These are phyloP conservation scores for Drosophila phalerata DNA, from an alignment of 2,888 invertebrate genomes.

Conservation along the genomic window DNA sequence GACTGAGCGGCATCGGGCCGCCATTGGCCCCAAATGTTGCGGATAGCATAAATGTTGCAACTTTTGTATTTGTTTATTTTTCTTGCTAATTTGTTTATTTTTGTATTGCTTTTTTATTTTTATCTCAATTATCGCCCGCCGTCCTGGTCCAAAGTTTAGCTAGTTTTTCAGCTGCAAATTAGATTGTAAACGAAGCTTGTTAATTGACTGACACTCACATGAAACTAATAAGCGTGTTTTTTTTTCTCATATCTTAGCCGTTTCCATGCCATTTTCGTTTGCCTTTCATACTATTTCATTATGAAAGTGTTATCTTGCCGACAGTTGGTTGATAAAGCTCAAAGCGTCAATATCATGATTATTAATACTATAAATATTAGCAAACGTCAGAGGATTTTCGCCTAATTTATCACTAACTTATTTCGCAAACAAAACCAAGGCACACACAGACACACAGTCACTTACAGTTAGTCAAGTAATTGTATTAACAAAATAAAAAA, in stretches of 20 bases:
- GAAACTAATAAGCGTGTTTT: slow-evolving; percentile 60
- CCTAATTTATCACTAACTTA: slow-evolving; percentile 65
- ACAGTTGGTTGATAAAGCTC: slow-evolving; percentile 61
- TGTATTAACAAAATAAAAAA: not conserved
- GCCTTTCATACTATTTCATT: slow-evolving; percentile 47
- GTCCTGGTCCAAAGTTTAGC: slow-evolving; percentile 38
- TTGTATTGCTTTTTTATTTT: slow-evolving; percentile 5
- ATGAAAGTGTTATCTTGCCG: slow-evolving; percentile 43
- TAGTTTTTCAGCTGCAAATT: slow-evolving; percentile 60
- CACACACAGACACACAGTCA: slow-evolving; percentile 3
- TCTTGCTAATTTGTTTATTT: not conserved
- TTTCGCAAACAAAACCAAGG: slow-evolving; percentile 15
- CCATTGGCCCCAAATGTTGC: slow-evolving; percentile 82
- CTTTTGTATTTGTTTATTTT: slow-evolving; percentile 8
- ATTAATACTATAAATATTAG: slow-evolving; percentile 80
- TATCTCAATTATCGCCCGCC: slow-evolving; percentile 28
- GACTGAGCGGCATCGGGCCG: slow-evolving; percentile 83
- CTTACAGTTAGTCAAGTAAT: not conserved
- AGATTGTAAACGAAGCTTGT: slow-evolving; percentile 40
- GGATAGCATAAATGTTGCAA: slow-evolving; percentile 78
- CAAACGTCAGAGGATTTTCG: slow-evolving; percentile 74
- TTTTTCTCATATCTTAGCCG: slow-evolving; percentile 5
- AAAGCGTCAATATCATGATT: slow-evolving; percentile 61
- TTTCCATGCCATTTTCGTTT: slow-evolving; percentile 31
- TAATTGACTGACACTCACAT: slow-evolving; percentile 68